phyloP scores from a whole-genome alignment of 2,888 invertebrate genomes.

The Erebia ligea region DNA sequence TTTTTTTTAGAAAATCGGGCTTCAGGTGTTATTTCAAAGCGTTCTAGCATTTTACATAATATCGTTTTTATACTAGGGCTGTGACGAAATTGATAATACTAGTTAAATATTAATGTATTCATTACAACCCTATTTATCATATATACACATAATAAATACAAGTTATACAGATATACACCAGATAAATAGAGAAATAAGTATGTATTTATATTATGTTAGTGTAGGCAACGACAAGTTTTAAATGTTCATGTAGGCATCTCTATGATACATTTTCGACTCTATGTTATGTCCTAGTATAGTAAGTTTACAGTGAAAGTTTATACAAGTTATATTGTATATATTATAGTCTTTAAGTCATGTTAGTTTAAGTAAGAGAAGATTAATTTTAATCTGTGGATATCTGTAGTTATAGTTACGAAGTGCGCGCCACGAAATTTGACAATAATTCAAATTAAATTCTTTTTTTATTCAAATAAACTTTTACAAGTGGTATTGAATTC shows the following conservation, averaged over 20 bases:
- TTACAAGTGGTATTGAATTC: background rate
- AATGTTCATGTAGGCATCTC: background rate
- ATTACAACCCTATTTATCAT: slow-evolving; percentile 3
- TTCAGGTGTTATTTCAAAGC: slow-evolving; percentile 27
- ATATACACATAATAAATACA: slow-evolving; percentile 14
- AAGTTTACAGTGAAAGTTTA: slow-evolving; percentile 5
- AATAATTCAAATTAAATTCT: background rate
- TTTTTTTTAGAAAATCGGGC: too few relatives aligned
- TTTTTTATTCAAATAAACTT: too few relatives aligned
- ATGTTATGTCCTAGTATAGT: background rate
- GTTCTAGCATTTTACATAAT: slow-evolving; percentile 26
- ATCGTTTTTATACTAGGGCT: slow-evolving; percentile 14
- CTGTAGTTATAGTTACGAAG: background rate
- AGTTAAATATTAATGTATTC: slow-evolving; percentile 1
- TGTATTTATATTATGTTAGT: background rate
- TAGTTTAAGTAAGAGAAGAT: slow-evolving; percentile 9
- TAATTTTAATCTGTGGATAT: background rate
- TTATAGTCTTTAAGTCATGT: slow-evolving; percentile 1
- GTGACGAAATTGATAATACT: slow-evolving; percentile 4
- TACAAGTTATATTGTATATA: slow-evolving; percentile 7
- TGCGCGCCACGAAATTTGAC: slow-evolving; percentile 8
- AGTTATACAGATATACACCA: slow-evolving; percentile 5
- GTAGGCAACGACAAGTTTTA: background rate
- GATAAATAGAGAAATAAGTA: background rate
- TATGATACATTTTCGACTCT: background rate